A percentile compares a stretch with the other conserved stretches of the same genome.
Conservation (phyloP, 2,113 vertebrate species). For the Cyprinodon tularosa region DNA sequence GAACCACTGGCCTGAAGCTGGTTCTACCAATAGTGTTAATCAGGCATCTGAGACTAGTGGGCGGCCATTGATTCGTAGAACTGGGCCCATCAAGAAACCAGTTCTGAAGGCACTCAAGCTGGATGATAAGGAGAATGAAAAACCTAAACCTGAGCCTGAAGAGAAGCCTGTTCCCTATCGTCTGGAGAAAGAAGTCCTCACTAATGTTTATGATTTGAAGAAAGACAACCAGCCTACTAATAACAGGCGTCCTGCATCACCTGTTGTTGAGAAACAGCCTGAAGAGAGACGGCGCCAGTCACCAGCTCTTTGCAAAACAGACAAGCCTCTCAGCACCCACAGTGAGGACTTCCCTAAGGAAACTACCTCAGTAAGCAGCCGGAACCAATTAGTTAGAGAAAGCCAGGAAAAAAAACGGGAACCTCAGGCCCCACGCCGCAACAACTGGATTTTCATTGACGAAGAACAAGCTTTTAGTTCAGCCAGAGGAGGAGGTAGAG, state of each 20-base stretch:
- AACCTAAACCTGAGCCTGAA: conserved; percentile 88
- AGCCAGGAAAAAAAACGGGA: conserved; percentile 67
- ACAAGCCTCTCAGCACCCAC: conserved; percentile 70
- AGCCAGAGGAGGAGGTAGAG: conserved; percentile 83
- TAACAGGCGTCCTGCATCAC: conserved; percentile 72
- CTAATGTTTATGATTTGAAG: conserved; percentile 80
- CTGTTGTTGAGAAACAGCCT: conserved; percentile 74
- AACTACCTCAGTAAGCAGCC: conserved; percentile 80
- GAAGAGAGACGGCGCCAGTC: conserved; percentile 77
- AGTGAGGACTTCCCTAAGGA: conserved; percentile 82
- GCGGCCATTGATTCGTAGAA: conserved; percentile 84
- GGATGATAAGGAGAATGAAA: conserved; percentile 95
- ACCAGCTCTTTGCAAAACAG: conserved; percentile 68
- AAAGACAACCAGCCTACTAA: conserved; percentile 76
- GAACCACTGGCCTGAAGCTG: conserved; percentile 84
- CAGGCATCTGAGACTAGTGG: conserved; percentile 86
- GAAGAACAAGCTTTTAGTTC: conserved; percentile 95
- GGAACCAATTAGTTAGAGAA: conserved; percentile 77
- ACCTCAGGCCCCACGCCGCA: conserved; percentile 84
- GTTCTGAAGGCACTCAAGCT: conserved; percentile 97
- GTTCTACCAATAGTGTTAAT: conserved; percentile 64
- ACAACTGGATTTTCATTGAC: conserved; percentile 98
- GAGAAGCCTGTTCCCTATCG: conserved; percentile 79
- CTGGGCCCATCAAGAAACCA: conserved; percentile 95
- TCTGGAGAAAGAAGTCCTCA: conserved; percentile 82